A percentile compares a stretch with the other conserved stretches of the same genome.
These are phyloP conservation scores for Rhinichthys klamathensis DNA, from an alignment of 2,113 vertebrate species.

Conservation along the genomic window DNA sequence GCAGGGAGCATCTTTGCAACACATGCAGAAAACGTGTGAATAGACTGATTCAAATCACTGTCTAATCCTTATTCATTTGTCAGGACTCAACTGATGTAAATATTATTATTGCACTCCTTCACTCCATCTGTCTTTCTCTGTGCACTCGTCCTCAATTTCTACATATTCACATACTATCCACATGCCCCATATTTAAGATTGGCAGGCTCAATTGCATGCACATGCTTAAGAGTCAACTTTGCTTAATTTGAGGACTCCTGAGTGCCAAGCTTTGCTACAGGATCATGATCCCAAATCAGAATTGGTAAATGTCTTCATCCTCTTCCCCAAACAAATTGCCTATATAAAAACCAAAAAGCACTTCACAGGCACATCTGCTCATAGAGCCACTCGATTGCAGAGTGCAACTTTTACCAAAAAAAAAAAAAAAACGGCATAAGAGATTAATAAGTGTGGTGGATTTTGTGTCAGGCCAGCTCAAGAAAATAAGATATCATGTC, in stretches of 20 bases:
- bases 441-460: slow-evolving; percentile 92
- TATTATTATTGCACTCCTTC: slow-evolving; percentile 13
- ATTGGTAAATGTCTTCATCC: slow-evolving; percentile 84
- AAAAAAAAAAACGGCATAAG: slow-evolving; percentile 74
- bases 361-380: slow-evolving; percentile 83
- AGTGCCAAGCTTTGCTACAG: slow-evolving; percentile 74
- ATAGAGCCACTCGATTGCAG: slow-evolving; percentile 74
- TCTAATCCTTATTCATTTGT: slow-evolving; percentile 27
- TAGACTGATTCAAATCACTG: not conserved
- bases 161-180: slow-evolving; percentile 60
- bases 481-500: slow-evolving; percentile 99
- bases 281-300: slow-evolving; percentile 78
- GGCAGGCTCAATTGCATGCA: slow-evolving; percentile 78
- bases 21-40: slow-evolving; percentile 18
- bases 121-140: not conserved
- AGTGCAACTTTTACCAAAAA: slow-evolving; percentile 67
- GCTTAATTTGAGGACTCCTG: slow-evolving; percentile 72
- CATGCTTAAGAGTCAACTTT: slow-evolving; percentile 69
- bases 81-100: slow-evolving; percentile 31
- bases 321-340: slow-evolving; percentile 82
- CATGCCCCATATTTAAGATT: slow-evolving; percentile 71
- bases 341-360: slow-evolving; percentile 84
- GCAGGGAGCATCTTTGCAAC: slow-evolving; percentile 9
- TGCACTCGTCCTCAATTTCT: not conserved
- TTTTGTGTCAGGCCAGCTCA: slow-evolving; percentile 94